Evolutionary conservation across 1,140 invertebrate species (phyloP).

Genomic region (Telenomus remus): DNA sequence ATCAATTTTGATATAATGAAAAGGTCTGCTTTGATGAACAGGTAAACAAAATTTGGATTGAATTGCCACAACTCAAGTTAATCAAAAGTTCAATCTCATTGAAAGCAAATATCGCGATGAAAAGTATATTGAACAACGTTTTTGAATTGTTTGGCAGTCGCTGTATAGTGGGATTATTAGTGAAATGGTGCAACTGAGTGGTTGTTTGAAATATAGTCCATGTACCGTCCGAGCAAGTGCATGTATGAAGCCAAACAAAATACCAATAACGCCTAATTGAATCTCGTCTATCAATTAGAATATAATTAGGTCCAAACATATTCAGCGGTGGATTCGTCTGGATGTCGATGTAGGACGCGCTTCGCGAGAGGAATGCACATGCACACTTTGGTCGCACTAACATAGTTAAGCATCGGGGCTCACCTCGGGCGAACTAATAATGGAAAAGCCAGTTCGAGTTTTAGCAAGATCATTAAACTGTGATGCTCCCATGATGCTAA

Average conservation of each 20-base stretch:
- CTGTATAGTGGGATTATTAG: too few species aligned
- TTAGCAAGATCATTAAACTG: conserved; percentile 72
- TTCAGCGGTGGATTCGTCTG: conserved; percentile 36
- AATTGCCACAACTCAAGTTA: too few species aligned
- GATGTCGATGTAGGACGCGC: conserved; percentile 47
- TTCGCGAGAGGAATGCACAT: conserved; percentile 28
- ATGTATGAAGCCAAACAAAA: conserved; percentile 25
- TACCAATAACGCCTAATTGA: conserved; percentile 38
- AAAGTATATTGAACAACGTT: too few species aligned
- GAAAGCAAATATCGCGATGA: too few species aligned
- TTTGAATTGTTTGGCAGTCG: too few species aligned
- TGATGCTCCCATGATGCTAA: conserved; percentile 39
- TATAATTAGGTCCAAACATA: conserved; percentile 53
- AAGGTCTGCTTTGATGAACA: too few species aligned
- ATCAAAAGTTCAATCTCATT: too few species aligned
- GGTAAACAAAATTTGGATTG: too few species aligned
- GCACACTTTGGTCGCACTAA: conserved; percentile 43
- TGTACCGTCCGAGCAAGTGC: conserved; percentile 6
- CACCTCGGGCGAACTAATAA: conserved; percentile 67
- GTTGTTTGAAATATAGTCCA: conserved; percentile 13
- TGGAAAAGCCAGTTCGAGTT: conserved; percentile 69
- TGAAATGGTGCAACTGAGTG: conserved; percentile 7
- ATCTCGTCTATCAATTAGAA: conserved; percentile 44
- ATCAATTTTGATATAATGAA: too few species aligned
- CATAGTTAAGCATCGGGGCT: conserved; percentile 55